Evolutionary conservation across 2,888 invertebrate genomes (phyloP).

Genomic region (Escarpia spicata): DNA sequence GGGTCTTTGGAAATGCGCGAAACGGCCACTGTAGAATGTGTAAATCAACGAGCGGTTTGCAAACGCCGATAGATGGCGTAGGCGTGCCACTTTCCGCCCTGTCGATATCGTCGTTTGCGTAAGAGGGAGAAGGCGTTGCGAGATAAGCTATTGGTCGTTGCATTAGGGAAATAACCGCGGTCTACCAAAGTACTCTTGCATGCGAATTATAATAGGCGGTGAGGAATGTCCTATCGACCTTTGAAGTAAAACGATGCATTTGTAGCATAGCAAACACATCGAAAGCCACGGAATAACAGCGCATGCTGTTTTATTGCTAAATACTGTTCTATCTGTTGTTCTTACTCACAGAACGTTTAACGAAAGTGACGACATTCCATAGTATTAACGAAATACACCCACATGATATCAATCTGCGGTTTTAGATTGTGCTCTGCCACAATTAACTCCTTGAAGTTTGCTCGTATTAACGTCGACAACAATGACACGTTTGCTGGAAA

Average conservation of each 20-base stretch:
- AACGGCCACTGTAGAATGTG: slow-evolving; percentile 8
- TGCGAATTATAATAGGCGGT: too few relatives aligned
- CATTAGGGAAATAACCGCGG: neutral
- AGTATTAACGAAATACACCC: neutral
- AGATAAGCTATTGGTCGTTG: neutral
- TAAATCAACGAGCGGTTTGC: neutral
- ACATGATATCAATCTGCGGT: neutral
- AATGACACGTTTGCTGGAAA: neutral
- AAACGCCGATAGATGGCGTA: slow-evolving; percentile 5
- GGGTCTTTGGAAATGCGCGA: neutral
- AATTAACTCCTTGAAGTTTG: neutral
- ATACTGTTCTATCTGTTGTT: too few relatives aligned
- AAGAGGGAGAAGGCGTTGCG: neutral
- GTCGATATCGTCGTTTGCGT: neutral
- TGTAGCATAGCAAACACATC: too few relatives aligned
- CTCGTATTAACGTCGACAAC: neutral
- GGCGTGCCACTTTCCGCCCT: neutral
- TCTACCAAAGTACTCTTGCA: too few relatives aligned
- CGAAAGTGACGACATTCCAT: neutral
- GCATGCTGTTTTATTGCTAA: too few relatives aligned
- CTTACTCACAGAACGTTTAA: neutral
- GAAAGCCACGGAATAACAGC: too few relatives aligned
- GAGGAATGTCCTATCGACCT: too few relatives aligned
- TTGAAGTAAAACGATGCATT: too few relatives aligned
- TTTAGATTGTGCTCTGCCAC: neutral